Base-by-base conservation (phyloP, 2,797 vertebrate species). In the Gadopsis bispinosus region DNA sequence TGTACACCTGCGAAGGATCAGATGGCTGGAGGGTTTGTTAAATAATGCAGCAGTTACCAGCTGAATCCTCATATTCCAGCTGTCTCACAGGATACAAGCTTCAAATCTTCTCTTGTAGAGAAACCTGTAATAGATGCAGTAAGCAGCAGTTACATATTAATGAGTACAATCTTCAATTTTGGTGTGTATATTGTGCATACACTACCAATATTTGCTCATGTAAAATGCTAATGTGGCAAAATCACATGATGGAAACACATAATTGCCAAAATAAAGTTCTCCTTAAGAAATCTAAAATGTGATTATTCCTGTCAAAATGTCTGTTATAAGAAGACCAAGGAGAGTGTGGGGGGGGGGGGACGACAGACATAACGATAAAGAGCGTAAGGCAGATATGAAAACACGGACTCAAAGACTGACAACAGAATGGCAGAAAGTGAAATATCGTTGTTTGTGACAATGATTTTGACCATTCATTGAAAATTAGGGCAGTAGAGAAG, bases 31-130 rank as follows among this genome's bases (percentile, higher is more conserved):
- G 45, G 80, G 59, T 72, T 85, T 80, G 75, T 79, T 92, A 69
- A 93, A 92, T 89, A 91, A 92, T 92, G 75, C 87, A 92, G 59
- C 19, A 77, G 60, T 77, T 81, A 79, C 67, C 86, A 85, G 59
- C 79, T 87, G 80, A 91, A 89, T 86, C 79, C 64, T 87, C 69
- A 58, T 41, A 73, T 80, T 82, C 41, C 79, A 80, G 53, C 79
- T 74, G 58, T 87, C 77, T 80, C 69, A 39, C 22, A 85, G 58
- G 43, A 74, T 20, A 62, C 39, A 33, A 19, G 43, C 75, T 77
- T 73, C 73, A 85, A 51, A 66, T 67, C 43, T 17, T 58, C 16
- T 79, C 73, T 75, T 83, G 72, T 37, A 61, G 51, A 74, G 47
- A 69, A 86, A 66, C 53, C 48, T 74, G 75, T 63, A 64, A 71